phyloP scores from a whole-genome alignment of 2,888 invertebrate species.

The Ophion costatus region DNA sequence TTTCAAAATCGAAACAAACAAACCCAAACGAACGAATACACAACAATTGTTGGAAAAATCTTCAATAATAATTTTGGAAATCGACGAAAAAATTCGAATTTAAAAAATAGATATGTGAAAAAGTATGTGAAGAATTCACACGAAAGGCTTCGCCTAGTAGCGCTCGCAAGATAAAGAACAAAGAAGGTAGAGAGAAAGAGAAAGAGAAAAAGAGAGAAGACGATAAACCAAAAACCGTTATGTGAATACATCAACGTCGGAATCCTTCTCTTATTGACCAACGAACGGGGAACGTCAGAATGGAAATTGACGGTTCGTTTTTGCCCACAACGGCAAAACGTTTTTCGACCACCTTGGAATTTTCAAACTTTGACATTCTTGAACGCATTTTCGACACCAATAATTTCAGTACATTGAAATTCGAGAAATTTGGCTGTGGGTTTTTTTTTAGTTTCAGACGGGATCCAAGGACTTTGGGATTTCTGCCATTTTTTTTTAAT shows the following conservation, averaged over 20 bases:
- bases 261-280: constrained; percentile 74
- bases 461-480: too few species aligned
- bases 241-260: constrained; percentile 70
- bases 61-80: neutral
- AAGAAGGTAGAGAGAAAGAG: neutral
- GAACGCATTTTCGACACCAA: too few species aligned
- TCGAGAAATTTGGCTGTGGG: too few species aligned
- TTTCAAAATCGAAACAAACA: too few species aligned
- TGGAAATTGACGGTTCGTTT: constrained; percentile 46
- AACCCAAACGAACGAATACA: too few species aligned
- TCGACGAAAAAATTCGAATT: too few species aligned
- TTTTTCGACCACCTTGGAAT: neutral
- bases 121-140: too few species aligned
- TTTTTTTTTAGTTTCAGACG: too few species aligned
- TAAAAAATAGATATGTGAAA: too few species aligned
- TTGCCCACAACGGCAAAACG: neutral
- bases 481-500: too few species aligned
- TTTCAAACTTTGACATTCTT: neutral
- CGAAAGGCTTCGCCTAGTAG: too few species aligned
- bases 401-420: too few species aligned
- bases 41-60: constrained; percentile 3
- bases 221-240: constrained; percentile 73
- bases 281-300: constrained; percentile 72
- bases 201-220: neutral
- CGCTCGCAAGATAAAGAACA: neutral